Evolutionary conservation across 2,888 invertebrate species (phyloP), one percentile per base, ranked within the genome.

Genomic region (Gortyna flavago): DNA sequence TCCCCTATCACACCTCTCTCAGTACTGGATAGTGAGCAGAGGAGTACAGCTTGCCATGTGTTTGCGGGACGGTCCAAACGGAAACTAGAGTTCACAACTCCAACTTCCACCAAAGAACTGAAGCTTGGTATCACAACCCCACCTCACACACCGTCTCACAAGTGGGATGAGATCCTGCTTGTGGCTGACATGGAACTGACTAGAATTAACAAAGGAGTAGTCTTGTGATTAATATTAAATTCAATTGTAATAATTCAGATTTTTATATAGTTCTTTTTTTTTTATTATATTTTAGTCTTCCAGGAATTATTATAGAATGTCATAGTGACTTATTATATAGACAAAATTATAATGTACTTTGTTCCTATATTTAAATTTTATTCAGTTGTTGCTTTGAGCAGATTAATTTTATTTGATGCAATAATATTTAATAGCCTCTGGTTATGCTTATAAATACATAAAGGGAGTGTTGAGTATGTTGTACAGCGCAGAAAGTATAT

Each of bases 101-200:
- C 96, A 66, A 93, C 90, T 83, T 90, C 92, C 80, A 94, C 94
- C 87, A 95, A 92, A 87, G 93, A 94, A 85, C 84, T 90, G 84
- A 94, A 94, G 80, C 92, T 95, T 62, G 92, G 95, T 83, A 93
- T 96, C 44, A 93, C 93, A 75, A 95, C 95, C 76, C 95, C 96
- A 83, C 96, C 95, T 81, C 94, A 95, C 87, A 96, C 96, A 61
- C 96, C 96, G 64, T 96, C 96, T 80, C 96, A 97, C 88, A 96
- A 97, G 85, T 97, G 97, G 96, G 97, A 97, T 93, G 97, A 97
- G 87, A 97, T 97, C 86, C 92, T 97, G 66, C 95, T 96, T 88
- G 97, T 97, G 35, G 97, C 97, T 57, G 96, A 97, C 89, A 97
- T 97, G 97, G 97, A 97, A 93, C 95, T 97, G 90, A 96, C 94